A percentile compares a stretch with the other conserved stretches of the same genome.
Evolutionary conservation across 2,797 vertebrate species (phyloP).

Genomic region (Sebastes melanostomus): DNA sequence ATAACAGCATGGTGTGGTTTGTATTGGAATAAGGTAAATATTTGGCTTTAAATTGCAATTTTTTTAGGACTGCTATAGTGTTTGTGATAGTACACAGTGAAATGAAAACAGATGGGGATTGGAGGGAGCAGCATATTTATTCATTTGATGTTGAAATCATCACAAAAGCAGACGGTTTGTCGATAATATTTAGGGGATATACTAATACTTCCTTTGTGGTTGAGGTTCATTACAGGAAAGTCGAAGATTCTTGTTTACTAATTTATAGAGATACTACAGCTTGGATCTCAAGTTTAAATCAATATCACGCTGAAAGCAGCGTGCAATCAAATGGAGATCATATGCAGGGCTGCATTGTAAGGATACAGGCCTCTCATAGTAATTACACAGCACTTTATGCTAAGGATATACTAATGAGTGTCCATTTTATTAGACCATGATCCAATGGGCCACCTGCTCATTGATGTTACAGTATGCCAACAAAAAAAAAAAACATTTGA

Average conservation of each 20-base stretch:
- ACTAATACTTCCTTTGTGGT: conserved; percentile 48
- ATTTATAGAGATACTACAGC: conserved; percentile 45
- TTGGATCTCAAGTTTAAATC: conserved; percentile 59
- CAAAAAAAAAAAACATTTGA: conserved; percentile 32
- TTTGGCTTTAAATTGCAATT: conserved; percentile 61
- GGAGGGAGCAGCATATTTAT: conserved; percentile 46
- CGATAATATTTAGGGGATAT: conserved; percentile 35
- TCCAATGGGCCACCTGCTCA: conserved; percentile 77
- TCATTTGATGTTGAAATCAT: conserved; percentile 57
- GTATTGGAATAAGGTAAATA: conserved; percentile 67
- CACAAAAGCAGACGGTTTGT: conserved; percentile 52
- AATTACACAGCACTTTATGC: conserved; percentile 74
- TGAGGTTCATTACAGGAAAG: conserved; percentile 40
- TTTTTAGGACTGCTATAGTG: conserved; percentile 41
- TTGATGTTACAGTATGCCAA: conserved; percentile 35
- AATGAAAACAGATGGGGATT: conserved; percentile 59
- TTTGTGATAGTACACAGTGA: conserved; percentile 47
- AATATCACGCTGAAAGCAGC: conserved; percentile 61
- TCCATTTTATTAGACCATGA: conserved; percentile 68
- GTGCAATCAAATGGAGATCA: conserved; percentile 66
- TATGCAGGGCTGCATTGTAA: conserved; percentile 51
- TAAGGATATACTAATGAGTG: conserved; percentile 76
- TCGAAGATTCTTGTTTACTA: conserved; percentile 43
- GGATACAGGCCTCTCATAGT: conserved; percentile 47
- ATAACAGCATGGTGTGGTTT: conserved; percentile 68